Evolutionary conservation across 2,113 vertebrate species (phyloP).

Genomic region (Scatophagus argus): DNA sequence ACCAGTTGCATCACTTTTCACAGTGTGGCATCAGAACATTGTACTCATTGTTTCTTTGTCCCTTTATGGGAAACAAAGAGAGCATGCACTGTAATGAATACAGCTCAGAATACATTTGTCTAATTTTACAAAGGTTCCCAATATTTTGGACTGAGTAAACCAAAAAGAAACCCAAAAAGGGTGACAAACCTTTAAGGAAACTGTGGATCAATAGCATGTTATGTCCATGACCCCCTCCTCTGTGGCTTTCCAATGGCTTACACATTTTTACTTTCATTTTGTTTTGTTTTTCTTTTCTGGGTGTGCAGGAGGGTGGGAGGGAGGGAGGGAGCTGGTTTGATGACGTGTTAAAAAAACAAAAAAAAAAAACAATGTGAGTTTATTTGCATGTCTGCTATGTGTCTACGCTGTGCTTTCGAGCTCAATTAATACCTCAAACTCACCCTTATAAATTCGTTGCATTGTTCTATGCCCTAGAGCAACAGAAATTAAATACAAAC

Average conservation of each 20-base stretch:
- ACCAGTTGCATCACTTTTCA: slow-evolving; percentile 64
- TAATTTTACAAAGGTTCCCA: slow-evolving; percentile 52
- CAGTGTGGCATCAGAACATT: slow-evolving; percentile 65
- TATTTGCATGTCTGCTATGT: slow-evolving; percentile 88
- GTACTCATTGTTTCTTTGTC: slow-evolving; percentile 71
- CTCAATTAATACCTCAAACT: slow-evolving; percentile 86
- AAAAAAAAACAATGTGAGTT: slow-evolving; percentile 76
- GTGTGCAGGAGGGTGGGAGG: slow-evolving; percentile 58
- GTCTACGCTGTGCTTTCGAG: slow-evolving; percentile 85
- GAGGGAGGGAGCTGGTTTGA: slow-evolving; percentile 43
- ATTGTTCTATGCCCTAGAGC: slow-evolving; percentile 82
- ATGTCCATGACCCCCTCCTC: slow-evolving; percentile 85
- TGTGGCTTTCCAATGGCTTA: slow-evolving; percentile 88
- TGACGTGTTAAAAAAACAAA: slow-evolving; percentile 57
- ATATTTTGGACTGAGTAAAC: slow-evolving; percentile 46
- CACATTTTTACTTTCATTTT: slow-evolving; percentile 86
- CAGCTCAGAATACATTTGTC: slow-evolving; percentile 84
- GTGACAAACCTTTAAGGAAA: slow-evolving; percentile 75
- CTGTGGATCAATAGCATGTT: slow-evolving; percentile 89
- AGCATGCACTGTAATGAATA: slow-evolving; percentile 60
- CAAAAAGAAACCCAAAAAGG: slow-evolving; percentile 44
- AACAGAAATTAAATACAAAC: slow-evolving; percentile 74
- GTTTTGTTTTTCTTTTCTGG: slow-evolving; percentile 72
- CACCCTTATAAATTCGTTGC: slow-evolving; percentile 83
- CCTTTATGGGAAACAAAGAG: slow-evolving; percentile 68